Percentiles rank a stretch among this genome's conserved stretches.
Conservation (phyloP, 2,888 invertebrate species). For the Athalia cordata region DNA sequence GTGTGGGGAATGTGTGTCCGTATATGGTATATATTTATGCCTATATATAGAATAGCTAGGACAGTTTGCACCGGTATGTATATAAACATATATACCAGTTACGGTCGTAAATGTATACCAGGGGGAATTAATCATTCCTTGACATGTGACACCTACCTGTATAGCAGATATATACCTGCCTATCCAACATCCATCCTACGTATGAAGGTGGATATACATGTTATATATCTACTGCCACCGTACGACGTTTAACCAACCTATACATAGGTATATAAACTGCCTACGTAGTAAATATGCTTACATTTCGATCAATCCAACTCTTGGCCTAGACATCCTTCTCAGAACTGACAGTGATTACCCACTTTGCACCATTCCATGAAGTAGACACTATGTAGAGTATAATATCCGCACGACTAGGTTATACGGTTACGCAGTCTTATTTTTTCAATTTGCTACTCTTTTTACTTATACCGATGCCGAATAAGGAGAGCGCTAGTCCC, state of each 20-base stretch:
- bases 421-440: too few relatives aligned
- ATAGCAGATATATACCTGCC: background rate
- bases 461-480: too few relatives aligned
- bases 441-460: too few relatives aligned
- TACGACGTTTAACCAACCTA: background rate
- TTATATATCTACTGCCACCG: background rate
- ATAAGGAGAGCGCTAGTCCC: too few relatives aligned
- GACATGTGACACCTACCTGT: conserved; percentile 27
- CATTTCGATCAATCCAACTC: conserved; percentile 29
- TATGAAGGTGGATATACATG: background rate
- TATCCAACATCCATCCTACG: too few relatives aligned
- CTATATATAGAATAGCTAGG: too few relatives aligned
- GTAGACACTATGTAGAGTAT: too few relatives aligned
- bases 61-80: too few relatives aligned
- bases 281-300: background rate
- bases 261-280: background rate
- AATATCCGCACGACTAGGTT: too few relatives aligned
- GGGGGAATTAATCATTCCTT: conserved; percentile 24
- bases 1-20: background rate
- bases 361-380: background rate
- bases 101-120: background rate
- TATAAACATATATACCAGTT: background rate
- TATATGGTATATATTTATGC: background rate
- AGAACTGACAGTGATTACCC: background rate
- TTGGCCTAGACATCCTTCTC: conserved; percentile 20